Percentiles rank a stretch among this genome's conserved stretches.
Conservation (phyloP, 53 echinoderm and acorn worm species). For the Paelopatides confundens region DNA sequence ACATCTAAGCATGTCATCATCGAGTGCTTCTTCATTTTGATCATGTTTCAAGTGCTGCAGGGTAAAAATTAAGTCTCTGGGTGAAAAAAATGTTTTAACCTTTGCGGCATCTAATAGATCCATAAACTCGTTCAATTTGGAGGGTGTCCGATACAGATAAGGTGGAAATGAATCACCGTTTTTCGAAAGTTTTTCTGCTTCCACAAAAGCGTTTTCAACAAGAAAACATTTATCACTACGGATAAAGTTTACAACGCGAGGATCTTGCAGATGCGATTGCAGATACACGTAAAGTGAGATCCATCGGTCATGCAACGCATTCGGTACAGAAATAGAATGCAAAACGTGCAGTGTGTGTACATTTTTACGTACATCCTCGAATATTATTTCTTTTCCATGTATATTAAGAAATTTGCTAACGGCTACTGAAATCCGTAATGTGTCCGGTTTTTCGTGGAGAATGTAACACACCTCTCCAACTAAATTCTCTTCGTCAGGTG, state of each 20-base stretch:
- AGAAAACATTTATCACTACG: neutral
- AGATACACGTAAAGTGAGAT: neutral
- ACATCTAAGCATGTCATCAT: neutral
- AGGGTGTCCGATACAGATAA: neutral
- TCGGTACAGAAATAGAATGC: neutral
- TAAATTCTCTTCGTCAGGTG: neutral
- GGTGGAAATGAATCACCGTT: neutral
- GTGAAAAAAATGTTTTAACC: neutral
- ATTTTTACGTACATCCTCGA: neutral
- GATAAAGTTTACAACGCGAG: neutral
- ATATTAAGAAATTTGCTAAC: neutral
- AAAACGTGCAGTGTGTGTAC: neutral
- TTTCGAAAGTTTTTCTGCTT: neutral
- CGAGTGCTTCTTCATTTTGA: neutral
- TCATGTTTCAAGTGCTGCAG: neutral
- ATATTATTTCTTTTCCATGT: neutral
- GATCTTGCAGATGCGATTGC: neutral
- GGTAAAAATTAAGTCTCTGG: neutral
- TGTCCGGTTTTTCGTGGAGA: neutral
- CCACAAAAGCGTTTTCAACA: neutral
- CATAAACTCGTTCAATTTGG: neutral
- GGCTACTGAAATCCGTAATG: neutral
- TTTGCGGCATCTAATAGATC: neutral
- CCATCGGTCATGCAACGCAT: neutral
- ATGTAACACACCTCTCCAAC: neutral